Evolutionary conservation across 35 echinoderm and acorn worm genomes (phyloP).

Genomic region (Nesometra sesokonis): DNA sequence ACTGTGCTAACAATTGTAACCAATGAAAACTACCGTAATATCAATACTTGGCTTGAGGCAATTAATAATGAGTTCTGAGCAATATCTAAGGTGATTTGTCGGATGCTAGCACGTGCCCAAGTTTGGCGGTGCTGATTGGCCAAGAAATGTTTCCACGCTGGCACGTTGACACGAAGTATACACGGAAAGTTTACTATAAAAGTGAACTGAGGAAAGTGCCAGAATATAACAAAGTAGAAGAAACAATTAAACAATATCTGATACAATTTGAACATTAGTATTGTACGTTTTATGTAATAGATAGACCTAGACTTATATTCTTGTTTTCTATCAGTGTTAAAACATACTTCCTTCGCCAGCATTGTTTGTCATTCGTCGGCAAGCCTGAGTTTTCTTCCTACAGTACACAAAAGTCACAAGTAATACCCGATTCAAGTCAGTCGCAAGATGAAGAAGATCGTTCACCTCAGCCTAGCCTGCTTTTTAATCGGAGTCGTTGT

Average conservation of each 20-base stretch:
- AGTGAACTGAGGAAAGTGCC: too few species aligned
- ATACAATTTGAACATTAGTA: too few species aligned
- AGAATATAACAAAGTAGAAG: too few species aligned
- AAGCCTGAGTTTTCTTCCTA: too few species aligned
- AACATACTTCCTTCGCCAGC: too few species aligned
- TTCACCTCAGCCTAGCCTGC: slow-evolving; percentile 16
- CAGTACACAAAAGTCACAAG: too few species aligned
- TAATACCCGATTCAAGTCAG: too few species aligned
- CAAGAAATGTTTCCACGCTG: background rate
- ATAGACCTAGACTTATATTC: too few species aligned
- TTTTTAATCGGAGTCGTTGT: slow-evolving; percentile 31
- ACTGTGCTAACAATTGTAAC: background rate
- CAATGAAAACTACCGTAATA: background rate
- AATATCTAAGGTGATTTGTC: background rate
- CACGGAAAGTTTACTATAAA: background rate
- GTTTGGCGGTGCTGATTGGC: background rate
- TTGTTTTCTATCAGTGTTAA: too few species aligned
- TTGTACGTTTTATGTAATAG: too few species aligned
- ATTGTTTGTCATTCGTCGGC: too few species aligned
- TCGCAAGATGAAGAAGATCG: slow-evolving; percentile 1
- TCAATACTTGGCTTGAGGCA: background rate
- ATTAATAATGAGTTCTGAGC: background rate
- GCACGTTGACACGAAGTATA: background rate
- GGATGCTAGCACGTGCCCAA: background rate
- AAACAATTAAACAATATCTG: too few species aligned